Conservation (phyloP, 2,797 vertebrate species). For the Meriones psammophilus region DNA sequence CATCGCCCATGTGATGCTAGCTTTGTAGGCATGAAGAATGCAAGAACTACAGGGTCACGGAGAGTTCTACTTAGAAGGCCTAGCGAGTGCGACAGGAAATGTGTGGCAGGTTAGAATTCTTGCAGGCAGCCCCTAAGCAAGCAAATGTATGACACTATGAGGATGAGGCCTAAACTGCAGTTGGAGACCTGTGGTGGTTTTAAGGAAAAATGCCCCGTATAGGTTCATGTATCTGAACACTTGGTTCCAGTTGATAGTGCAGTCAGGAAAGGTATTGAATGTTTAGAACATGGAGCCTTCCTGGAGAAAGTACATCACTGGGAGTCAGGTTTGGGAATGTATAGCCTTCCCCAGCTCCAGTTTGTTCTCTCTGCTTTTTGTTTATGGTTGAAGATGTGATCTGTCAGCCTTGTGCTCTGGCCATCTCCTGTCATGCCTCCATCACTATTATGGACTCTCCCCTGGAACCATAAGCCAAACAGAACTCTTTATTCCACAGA, state of each 20-base stretch:
- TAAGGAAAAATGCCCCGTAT: background rate
- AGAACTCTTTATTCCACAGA: background rate
- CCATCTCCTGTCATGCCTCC: background rate
- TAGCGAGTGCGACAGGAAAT: background rate
- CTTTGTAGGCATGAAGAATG: background rate
- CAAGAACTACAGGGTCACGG: background rate
- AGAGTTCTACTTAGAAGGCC: background rate
- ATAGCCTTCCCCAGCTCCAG: background rate
- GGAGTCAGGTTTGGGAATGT: background rate
- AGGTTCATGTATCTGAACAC: background rate
- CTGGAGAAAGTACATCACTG: background rate
- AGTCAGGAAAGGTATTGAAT: background rate
- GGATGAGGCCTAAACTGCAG: background rate
- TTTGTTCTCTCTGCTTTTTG: background rate
- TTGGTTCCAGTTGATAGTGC: background rate
- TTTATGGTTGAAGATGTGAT: background rate
- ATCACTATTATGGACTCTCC: background rate
- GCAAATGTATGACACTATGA: background rate
- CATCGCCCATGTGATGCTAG: background rate
- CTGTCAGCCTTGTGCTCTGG: background rate
- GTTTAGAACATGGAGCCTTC: background rate
- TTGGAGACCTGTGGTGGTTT: background rate
- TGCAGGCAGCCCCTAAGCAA: background rate
- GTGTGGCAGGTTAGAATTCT: background rate
- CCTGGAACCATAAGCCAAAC: background rate